Evolutionary conservation across 2,113 vertebrate genomes (phyloP), one percentile per base, ranked within the genome.

Genomic region (Bambusicola thoracicus): DNA sequence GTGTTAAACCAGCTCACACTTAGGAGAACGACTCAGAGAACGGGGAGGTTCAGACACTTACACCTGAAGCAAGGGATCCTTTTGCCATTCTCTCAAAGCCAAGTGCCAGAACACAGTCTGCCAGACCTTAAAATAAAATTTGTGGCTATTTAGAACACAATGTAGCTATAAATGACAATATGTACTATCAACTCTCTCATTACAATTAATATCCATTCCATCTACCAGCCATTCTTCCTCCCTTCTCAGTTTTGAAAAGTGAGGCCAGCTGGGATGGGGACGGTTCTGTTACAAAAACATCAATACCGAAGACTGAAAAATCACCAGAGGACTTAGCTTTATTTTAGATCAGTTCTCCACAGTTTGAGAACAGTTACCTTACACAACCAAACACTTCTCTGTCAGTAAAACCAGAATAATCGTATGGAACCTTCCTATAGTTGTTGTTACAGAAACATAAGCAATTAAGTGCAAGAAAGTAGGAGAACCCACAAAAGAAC

Each of bases 71-170:
- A 93, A 99, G 30, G 36, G 98, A 96, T 49, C 99, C 98, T 85
- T 92, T 98, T 77, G 98, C 97, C 99, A 99, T 99, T 97, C 98
- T 99, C 96, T 99, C 99, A 98, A 99, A 99, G 10, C 99, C 99
- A 13, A 99, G 98, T 63, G 99, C 99, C 83, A 99, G 97, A 67
- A 98, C 98, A 97, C 99, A 99, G 65, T 99, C 96, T 58, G 98
- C 98, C 90, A 99, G 70, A 94, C 98, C 99, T 99, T 95, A 69
- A 96, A 97, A 95, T 63, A 96, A 96, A 95, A 91, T 53, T 19
- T 61, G 61, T 56, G 38, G 27, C 36, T 78, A 74, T 78, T 91
- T 84, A 70, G 94, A 95, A 70, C 55, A 76, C 43, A 65, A 7
- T 14, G 36, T 46, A 51, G 72, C 44, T 91, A 55, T 6, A 83